A percentile compares a stretch with the other conserved stretches of the same genome.
These are phyloP conservation scores for Ardeotis arabs DNA, from an alignment of 2,113 vertebrate genomes.

Conservation along the genomic window DNA sequence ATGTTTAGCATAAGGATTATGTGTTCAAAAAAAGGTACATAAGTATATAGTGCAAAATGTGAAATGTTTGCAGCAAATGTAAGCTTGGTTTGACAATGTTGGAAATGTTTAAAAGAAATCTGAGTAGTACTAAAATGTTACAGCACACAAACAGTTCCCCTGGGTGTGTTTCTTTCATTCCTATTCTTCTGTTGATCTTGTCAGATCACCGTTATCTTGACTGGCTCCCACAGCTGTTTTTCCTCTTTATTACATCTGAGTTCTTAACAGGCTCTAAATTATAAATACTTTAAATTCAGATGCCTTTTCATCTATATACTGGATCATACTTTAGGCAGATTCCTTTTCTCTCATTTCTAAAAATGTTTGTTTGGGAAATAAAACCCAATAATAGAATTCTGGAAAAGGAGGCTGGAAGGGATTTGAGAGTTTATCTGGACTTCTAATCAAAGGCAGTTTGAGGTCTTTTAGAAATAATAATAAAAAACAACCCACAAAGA, in stretches of 20 bases:
- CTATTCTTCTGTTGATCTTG: background rate
- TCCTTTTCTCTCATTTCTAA: background rate
- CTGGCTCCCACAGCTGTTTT: slow-evolving; percentile 7
- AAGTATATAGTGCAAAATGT: background rate
- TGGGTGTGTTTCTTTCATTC: background rate
- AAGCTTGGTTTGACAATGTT: background rate
- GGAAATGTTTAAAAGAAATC: background rate
- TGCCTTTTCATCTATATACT: background rate
- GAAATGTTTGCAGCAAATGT: background rate
- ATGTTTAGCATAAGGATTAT: background rate
- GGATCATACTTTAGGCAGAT: background rate
- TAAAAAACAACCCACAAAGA: background rate
- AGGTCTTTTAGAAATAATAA: background rate
- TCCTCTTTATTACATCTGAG: background rate
- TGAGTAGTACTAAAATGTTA: background rate
- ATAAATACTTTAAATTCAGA: background rate
- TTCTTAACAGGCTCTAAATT: background rate
- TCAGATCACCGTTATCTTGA: background rate
- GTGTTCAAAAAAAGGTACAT: background rate
- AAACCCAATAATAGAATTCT: background rate
- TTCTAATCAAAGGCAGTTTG: background rate
- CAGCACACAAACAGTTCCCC: background rate
- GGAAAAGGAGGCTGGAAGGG: background rate
- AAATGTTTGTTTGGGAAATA: background rate
- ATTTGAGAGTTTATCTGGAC: background rate